Evolutionary conservation across 2,113 vertebrate species (phyloP), one percentile per base, ranked within the genome.

Genomic region (Pipa parva): DNA sequence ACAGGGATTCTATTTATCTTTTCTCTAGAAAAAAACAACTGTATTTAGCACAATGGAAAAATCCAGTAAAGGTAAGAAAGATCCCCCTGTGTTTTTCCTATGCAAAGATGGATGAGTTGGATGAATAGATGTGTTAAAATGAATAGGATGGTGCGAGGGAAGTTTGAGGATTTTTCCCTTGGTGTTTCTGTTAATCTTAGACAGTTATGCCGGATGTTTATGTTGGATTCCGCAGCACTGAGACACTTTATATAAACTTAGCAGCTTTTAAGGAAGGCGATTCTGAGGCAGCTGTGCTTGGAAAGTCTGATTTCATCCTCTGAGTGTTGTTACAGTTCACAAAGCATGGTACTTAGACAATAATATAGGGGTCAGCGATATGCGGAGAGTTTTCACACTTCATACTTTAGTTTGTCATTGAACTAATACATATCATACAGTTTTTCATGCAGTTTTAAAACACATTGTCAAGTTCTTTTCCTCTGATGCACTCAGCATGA

Each of bases 181-280:
- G 12, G 10, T 29, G 11, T 58, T 21, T 26, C 65, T 59, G 55
- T 50, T 42, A 56, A 39, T 37, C 57, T 39, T 48, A 59, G 57
- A 42, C 65, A 67, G 63, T 58, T 67, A 17, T n/a, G 49, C 56
- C 45, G 58, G 66, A 70, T 70, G 57, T 70, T 70, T 70, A 61
- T n/a, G 24, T 54, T 61, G 66, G 66, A 70, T 29, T 61, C 36
- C 11, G 17, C 31, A 21, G 59, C 45, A 42, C 25, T n/a, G 36
- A 70, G 57, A 45, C 57, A 58, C 54, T 37, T 45, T 45, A 24
- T 27, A 60, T 59, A 54, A 70, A 61, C 66, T 61, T 46, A 10
- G 17, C 66, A 13, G 66, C 66, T 61, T 69, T 54, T 61, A 54
- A 24, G 58, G 25, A 67, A 64, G 48, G 37, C 12, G 26, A 10